A percentile compares a stretch with the other conserved stretches of the same genome.
Conservation (phyloP, 2,888 invertebrate species). For the Exocentrus adspersus region DNA sequence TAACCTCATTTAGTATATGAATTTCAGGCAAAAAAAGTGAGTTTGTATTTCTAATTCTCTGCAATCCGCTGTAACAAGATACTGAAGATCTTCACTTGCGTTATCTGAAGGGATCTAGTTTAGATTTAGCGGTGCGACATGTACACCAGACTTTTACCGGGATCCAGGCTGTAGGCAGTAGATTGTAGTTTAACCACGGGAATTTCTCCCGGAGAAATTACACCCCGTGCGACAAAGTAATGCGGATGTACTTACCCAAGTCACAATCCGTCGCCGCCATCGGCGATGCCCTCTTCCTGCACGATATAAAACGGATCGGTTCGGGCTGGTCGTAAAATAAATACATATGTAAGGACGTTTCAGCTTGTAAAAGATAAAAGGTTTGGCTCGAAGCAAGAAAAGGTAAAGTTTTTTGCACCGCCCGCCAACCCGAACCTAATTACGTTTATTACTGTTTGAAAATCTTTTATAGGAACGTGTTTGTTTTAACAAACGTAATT, state of each 20-base stretch:
- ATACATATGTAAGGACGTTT: background rate
- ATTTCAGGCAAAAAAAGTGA: no score
- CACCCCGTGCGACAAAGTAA: background rate
- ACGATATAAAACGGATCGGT: background rate
- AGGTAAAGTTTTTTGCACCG: no score
- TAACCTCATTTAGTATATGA: no score
- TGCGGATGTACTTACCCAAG: background rate
- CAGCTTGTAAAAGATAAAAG: no score
- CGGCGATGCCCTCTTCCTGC: background rate
- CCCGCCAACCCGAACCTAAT: background rate
- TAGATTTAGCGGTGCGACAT: background rate
- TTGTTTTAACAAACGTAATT: background rate
- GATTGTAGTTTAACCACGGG: slow-evolving; percentile 6
- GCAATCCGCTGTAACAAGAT: no score
- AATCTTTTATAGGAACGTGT: no score
- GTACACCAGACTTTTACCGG: slow-evolving; percentile 9
- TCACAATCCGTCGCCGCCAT: background rate
- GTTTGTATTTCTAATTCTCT: no score
- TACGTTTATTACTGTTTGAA: no score
- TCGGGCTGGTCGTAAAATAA: background rate
- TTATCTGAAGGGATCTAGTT: no score
- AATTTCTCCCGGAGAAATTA: slow-evolving; percentile 1
- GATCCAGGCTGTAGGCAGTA: slow-evolving; percentile 15
- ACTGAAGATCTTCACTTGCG: no score
- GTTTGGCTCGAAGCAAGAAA: background rate